These are phyloP conservation scores for Eurytoma californica DNA, from an alignment of 2,888 invertebrate species.

Conservation along the genomic window DNA sequence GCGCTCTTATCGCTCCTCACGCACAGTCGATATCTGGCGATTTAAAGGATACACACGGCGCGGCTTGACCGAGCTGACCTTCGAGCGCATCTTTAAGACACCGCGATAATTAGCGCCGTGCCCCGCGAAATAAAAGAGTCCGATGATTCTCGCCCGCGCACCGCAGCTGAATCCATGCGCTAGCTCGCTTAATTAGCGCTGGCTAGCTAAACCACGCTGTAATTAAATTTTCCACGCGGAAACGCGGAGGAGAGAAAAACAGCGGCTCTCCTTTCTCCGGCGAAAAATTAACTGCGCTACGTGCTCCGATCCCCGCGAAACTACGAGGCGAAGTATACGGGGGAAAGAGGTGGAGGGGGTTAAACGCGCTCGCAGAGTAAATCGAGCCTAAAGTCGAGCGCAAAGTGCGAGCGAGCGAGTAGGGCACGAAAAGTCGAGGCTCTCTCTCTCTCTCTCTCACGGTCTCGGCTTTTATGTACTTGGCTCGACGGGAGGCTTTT, in stretches of 20 bases:
- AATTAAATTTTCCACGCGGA: not conserved
- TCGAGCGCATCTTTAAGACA: no score
- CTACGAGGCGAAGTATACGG: not conserved
- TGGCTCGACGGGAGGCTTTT: conserved; percentile 38
- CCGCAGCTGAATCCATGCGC: no score
- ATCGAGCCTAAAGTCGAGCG: conserved; percentile 21
- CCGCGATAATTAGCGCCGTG: no score
- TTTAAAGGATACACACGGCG: no score
- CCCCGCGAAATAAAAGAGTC: no score
- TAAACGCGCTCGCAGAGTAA: conserved; percentile 13
- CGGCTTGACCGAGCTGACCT: no score
- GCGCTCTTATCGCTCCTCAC: no score
- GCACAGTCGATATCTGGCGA: no score
- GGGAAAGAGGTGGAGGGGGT: not conserved
- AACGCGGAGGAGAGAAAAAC: not conserved
- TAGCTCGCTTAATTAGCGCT: not conserved
- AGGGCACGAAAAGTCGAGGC: not conserved
- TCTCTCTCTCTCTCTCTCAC: conserved; percentile 22
- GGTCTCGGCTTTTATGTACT: conserved; percentile 11
- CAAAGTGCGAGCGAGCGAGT: not conserved
- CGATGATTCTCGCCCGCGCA: no score
- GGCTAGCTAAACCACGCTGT: not conserved
- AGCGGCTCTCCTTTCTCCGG: not conserved
- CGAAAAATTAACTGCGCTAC: conserved; percentile 11
- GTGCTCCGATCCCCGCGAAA: not conserved